phyloP scores from a whole-genome alignment of 2,113 vertebrate genomes.

The Xyrauchen texanus region DNA sequence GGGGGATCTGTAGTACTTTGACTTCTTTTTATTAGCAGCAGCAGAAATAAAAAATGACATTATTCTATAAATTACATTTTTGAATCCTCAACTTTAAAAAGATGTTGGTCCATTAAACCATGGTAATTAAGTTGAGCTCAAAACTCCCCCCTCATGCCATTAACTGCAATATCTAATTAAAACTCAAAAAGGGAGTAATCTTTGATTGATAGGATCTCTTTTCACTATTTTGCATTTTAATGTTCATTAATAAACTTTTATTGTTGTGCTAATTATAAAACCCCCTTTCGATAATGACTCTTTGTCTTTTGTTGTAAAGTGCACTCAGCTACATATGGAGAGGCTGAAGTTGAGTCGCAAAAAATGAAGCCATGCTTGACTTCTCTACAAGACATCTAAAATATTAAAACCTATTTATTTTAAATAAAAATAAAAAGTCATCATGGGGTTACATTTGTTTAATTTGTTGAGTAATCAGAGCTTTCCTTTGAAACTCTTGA shows the following conservation, averaged over 20 bases:
- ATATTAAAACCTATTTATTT: neutral
- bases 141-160: conserved; percentile 91
- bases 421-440: too few relatives aligned
- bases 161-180: conserved; percentile 98
- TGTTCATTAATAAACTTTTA: conserved; percentile 99
- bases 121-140: conserved; percentile 91
- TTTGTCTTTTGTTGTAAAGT: conserved; percentile 64
- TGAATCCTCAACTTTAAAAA: conserved; percentile 85
- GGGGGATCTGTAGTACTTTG: conserved; percentile 43
- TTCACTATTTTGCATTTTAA: conserved; percentile 98
- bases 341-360: conserved; percentile 8
- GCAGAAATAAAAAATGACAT: conserved; percentile 72
- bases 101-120: conserved; percentile 92
- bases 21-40: conserved; percentile 64
- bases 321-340: conserved; percentile 67
- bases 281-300: conserved; percentile 84
- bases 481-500: conserved; percentile 12
- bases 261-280: conserved; percentile 98
- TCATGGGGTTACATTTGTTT: too few relatives aligned
- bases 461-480: neutral
- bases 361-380: conserved; percentile 8
- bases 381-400: conserved; percentile 27
- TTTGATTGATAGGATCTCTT: conserved; percentile 92
- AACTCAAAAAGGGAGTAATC: conserved; percentile 94
- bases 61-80: conserved; percentile 87